Percentiles rank a stretch among this genome's conserved stretches.
These are phyloP conservation scores for Calliphora vomitoria DNA, from an alignment of 2,888 invertebrate genomes.

Conservation along the genomic window DNA sequence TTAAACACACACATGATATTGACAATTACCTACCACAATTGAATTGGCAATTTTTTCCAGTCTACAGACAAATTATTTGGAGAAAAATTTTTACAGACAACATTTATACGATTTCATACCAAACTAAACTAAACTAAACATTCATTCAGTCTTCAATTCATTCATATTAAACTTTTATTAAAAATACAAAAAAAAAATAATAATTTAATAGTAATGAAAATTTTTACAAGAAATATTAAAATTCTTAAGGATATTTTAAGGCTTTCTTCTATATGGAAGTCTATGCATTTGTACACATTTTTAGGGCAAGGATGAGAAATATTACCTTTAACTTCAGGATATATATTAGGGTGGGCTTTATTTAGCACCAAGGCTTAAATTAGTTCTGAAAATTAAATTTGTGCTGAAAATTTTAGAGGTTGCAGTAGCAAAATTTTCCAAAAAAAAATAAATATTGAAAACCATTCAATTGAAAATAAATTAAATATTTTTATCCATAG, in stretches of 20 bases:
- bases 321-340: too few relatives aligned
- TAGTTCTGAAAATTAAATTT: too few relatives aligned
- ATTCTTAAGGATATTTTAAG: slow-evolving; percentile 18
- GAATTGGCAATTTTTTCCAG: slow-evolving; percentile 11
- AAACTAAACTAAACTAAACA: background rate
- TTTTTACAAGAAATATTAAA: background rate
- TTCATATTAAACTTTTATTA: slow-evolving; percentile 13
- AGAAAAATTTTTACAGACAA: background rate
- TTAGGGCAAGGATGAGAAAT: too few relatives aligned
- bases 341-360: too few relatives aligned
- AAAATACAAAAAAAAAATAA: background rate
- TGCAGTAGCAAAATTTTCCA: too few relatives aligned
- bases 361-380: too few relatives aligned
- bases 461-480: too few relatives aligned
- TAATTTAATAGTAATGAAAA: background rate
- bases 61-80: slow-evolving; percentile 3
- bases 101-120: background rate
- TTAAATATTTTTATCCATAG: too few relatives aligned
- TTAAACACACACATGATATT: slow-evolving; percentile 21
- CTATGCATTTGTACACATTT: too few relatives aligned
- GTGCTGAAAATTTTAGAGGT: too few relatives aligned
- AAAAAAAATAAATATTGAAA: too few relatives aligned
- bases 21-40: slow-evolving; percentile 53
- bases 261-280: background rate
- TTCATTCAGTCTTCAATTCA: background rate